Evolutionary conservation across 2,797 vertebrate species (phyloP), one percentile per base, ranked within the genome.

Genomic region (Ceyx erithaca): DNA sequence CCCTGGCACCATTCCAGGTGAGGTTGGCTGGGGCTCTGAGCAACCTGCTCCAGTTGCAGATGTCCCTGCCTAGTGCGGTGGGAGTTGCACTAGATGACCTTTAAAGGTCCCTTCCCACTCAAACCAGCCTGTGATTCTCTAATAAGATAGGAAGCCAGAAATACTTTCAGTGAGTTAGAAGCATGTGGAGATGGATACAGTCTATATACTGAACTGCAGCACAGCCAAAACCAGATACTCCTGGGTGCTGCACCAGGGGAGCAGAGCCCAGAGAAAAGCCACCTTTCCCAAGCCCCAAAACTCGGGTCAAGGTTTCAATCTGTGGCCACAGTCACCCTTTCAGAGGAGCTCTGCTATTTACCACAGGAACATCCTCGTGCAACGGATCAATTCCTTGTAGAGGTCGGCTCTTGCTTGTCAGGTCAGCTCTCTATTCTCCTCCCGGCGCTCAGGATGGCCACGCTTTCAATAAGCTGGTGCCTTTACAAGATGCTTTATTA

Each of bases 291-390:
- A 11, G 16, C 21, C 12, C 18, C 4, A 1, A 10, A 16, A 14
- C 25, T 12, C 1, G 0, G 20, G 54, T 11, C 10, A 35, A 46
- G 37, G 26, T 31, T 28, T 58, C 62, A 12, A 2, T 21, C 6
- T 7, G 33, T 1, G 23, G 6, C 30, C 67, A 10, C 1, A 5
- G 40, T 6, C 63, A 12, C 35, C 14, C 3, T 12, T 12, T 30
- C 2, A 12, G 30, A 67, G 73, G 28, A 43, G 46, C 30, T 58
- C 23, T 64, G 54, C 55, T 87, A 75, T 46, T 86, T 18, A 8
- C 12, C 3, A 58, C 54, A 10, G 6, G 28, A 46, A 9, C 1
- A 0, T 40, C 75, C 68, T 12, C 0, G 1, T 15, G 58, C 54
- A 17, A 8, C 3, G 45, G 81, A 72, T 76, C 49, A 40, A 18